Evolutionary conservation across 2,113 vertebrate species (phyloP).

Genomic region (Otolemur garnettii): DNA sequence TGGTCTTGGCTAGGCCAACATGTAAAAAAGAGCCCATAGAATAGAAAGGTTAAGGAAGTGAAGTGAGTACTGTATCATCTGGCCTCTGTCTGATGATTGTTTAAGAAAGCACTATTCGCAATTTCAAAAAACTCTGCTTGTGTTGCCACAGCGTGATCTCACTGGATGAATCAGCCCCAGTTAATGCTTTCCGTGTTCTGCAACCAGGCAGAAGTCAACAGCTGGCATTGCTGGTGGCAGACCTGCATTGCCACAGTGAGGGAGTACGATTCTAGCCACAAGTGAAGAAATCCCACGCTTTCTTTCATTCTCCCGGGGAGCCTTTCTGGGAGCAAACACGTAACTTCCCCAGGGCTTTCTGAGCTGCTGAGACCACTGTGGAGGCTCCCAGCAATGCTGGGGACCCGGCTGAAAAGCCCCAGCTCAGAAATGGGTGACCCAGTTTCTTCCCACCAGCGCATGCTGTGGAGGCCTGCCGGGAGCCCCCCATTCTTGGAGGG

Average conservation of each 20-base stretch:
- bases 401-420: background rate
- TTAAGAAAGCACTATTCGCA: background rate
- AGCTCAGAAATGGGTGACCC: background rate
- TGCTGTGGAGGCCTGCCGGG: background rate
- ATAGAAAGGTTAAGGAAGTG: background rate
- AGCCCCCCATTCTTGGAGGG: background rate
- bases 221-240: background rate
- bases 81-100: background rate
- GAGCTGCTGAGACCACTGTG: rapidly evolving
- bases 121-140: background rate
- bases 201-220: background rate
- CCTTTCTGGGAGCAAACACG: background rate
- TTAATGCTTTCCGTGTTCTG: background rate
- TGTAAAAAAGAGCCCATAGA: background rate
- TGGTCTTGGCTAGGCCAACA: background rate
- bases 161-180: rapidly evolving
- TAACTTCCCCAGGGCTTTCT: background rate
- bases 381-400: background rate
- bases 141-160: rapidly evolving
- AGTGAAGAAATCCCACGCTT: background rate
- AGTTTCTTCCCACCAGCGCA: rapidly evolving
- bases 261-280: background rate
- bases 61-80: background rate
- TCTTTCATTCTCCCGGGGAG: background rate
- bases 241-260: rapidly evolving